Evolutionary conservation across 2,888 invertebrate genomes (phyloP).

Genomic region (Drosophila subquinaria): DNA sequence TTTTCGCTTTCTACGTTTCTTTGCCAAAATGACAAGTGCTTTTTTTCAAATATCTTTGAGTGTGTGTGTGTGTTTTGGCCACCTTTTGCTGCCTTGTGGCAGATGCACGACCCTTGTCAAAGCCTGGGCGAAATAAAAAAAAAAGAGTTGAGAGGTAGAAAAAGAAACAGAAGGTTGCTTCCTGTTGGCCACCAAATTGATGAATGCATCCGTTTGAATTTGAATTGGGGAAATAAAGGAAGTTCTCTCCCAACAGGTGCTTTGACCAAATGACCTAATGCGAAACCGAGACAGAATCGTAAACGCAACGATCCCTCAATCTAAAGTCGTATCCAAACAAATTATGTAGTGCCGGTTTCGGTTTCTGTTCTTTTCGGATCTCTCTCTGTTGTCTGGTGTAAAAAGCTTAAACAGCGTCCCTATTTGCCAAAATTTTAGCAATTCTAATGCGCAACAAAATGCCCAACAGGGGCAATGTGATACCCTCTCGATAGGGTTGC

Average conservation of each 20-base stretch:
- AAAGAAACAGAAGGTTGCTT: constrained; percentile 50
- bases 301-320: constrained; percentile 12
- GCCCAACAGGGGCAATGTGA: constrained; percentile 31
- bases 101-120: constrained; percentile 77
- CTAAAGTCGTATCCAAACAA: constrained; percentile 36
- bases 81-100: constrained; percentile 52
- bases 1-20: neutral
- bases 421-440: constrained; percentile 57
- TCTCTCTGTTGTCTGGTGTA: constrained; percentile 16
- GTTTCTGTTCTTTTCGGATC: too few species aligned
- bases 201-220: constrained; percentile 82
- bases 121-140: constrained; percentile 39
- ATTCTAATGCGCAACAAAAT: constrained; percentile 78
- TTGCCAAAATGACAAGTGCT: constrained; percentile 69
- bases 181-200: constrained; percentile 78
- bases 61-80: constrained; percentile 39
- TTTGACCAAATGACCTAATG: constrained; percentile 83
- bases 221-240: constrained; percentile 45
- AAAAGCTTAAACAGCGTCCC: constrained; percentile 69
- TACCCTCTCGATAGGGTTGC: neutral
- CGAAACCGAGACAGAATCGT: constrained; percentile 28
- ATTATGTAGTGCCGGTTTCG: constrained; percentile 59
- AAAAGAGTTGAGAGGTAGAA: constrained; percentile 24
- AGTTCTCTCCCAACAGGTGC: constrained; percentile 75
- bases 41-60: constrained; percentile 49